A percentile compares a stretch with the other conserved stretches of the same genome.
phyloP scores from a whole-genome alignment of 2,113 vertebrate species.

The Nothocercus julius region DNA sequence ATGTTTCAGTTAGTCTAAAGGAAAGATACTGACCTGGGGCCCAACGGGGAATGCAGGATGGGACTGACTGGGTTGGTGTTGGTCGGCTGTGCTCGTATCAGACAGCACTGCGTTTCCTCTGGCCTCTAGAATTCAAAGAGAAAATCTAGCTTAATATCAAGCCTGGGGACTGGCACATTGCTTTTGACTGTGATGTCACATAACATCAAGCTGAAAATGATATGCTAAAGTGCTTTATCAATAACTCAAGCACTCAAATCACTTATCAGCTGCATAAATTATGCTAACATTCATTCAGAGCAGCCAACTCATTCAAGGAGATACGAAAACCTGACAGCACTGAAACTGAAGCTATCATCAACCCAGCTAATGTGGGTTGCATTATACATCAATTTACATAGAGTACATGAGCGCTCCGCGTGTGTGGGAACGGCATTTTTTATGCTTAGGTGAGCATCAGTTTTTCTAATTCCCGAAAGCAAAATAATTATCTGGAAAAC shows the following conservation, averaged over 20 bases:
- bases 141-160: slow-evolving; percentile 71
- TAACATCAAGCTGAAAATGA: slow-evolving; percentile 73
- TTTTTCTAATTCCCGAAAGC: slow-evolving; percentile 78
- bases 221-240: slow-evolving; percentile 87
- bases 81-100: slow-evolving; percentile 88
- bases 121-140: slow-evolving; percentile 82
- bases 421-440: slow-evolving; percentile 40
- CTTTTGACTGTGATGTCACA: slow-evolving; percentile 71
- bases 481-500: slow-evolving; percentile 58
- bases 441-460: slow-evolving; percentile 71
- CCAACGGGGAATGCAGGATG: slow-evolving; percentile 90
- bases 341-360: slow-evolving; percentile 73
- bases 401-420: neutral
- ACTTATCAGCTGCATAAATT: slow-evolving; percentile 83
- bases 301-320: slow-evolving; percentile 76
- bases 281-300: slow-evolving; percentile 73
- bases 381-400: slow-evolving; percentile 83
- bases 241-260: slow-evolving; percentile 79
- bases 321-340: slow-evolving; percentile 77
- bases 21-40: slow-evolving; percentile 87
- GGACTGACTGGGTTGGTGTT: slow-evolving; percentile 86
- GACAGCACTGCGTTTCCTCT: slow-evolving; percentile 80
- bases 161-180: slow-evolving; percentile 65
- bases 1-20: neutral
- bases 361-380: slow-evolving; percentile 63